Evolutionary conservation across 2,888 invertebrate genomes (phyloP), one percentile per base, ranked within the genome.

Genomic region (Candidula unifasciata): DNA sequence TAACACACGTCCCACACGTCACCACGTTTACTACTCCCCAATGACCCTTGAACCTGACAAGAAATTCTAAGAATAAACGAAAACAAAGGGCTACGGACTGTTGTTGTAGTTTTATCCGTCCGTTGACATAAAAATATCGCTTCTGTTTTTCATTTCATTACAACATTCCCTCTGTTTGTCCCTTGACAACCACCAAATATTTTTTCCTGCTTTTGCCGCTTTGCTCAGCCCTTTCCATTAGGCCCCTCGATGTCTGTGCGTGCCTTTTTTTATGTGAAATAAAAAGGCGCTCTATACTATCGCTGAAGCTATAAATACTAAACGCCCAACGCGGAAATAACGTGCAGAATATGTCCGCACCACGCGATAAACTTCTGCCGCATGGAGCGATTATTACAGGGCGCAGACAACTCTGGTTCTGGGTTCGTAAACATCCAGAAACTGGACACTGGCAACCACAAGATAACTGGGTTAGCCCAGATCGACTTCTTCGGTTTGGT

Each of bases 111-210:
- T 66, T 66, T n/a, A 27, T 66, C 66, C n/a, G n/a, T n/a, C n/a
- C 3, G 66, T 66, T 27, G 66, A n/a, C 13, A 68, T 33, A 68
- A 3, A n/a, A 68, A 35, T 16, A 68, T 10, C 3, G 33, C 68
- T 33, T 16, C 35, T 33, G 68, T 68, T 68, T n/a, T 68, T 68
- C 33, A 68, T 68, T 68, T 68, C 68, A 33, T 68, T 68, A 33
- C 18, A 68, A 33, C 33, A 35, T 35, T 44, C 33, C 68, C 33
- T 68, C 33, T 33, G n/a, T 16, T 68, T 21, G 1, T n/a, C 35
- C 35, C 68, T 18, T 33, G n/a, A 30, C 44, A 44, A 44, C 44
- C 44, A 44, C 44, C 13, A 44, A n/a, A 44, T 44, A 44, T 44
- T 44, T 68, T 33, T 30, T 66, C 33, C 33, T 68, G 13, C 33